These are phyloP conservation scores for Engraulis encrasicolus DNA, from an alignment of 2,113 vertebrate genomes.

Conservation along the genomic window DNA sequence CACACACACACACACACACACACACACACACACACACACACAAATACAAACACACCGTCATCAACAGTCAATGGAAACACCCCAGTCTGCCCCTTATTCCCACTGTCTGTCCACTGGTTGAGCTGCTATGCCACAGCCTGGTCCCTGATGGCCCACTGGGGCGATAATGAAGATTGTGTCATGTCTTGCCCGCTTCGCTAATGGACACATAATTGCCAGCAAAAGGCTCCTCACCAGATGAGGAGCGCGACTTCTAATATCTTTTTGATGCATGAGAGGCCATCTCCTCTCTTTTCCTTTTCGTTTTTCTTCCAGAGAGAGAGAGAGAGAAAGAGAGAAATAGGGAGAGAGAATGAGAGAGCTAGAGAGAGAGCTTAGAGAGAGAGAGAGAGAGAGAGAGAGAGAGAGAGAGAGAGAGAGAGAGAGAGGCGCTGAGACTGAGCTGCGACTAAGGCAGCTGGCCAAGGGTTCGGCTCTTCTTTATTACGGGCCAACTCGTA, in stretches of 20 bases:
- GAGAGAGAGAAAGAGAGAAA: no score
- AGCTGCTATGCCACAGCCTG: neutral
- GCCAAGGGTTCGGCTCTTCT: constrained; percentile 31
- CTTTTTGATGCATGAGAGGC: constrained; percentile 46
- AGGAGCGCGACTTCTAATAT: constrained; percentile 59
- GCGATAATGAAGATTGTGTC: neutral
- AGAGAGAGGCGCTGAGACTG: no score
- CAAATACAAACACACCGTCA: neutral
- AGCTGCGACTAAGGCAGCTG: constrained; percentile 41
- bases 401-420: no score
- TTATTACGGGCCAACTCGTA: constrained; percentile 49
- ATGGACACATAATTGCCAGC: constrained; percentile 52
- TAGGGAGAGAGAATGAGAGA: no score
- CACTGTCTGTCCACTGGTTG: neutral
- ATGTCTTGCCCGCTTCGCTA: neutral
- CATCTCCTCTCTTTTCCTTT: neutral
- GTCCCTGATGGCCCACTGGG: neutral
- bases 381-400: no score
- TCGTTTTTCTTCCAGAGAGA: constrained; percentile 47
- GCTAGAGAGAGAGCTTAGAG: no score
- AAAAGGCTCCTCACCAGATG: constrained; percentile 47
- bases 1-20: neutral
- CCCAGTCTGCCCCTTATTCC: neutral
- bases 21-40: constrained; percentile 8
- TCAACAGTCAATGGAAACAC: no score